These are phyloP conservation scores for Lepidothrix coronata DNA, from an alignment of 2,113 vertebrate genomes.

Conservation along the genomic window DNA sequence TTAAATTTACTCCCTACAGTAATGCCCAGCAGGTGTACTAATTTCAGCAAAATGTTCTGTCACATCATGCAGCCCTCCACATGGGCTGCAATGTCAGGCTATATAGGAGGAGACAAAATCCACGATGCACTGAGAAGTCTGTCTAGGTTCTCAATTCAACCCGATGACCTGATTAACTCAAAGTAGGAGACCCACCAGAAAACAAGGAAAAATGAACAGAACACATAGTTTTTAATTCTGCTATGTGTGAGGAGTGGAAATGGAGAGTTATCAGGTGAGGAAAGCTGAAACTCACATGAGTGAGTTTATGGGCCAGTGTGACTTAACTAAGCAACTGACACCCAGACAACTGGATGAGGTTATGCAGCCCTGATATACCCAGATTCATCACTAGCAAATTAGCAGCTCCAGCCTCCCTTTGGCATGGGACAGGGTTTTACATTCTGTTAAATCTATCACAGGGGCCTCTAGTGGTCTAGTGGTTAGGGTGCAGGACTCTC, in stretches of 20 bases:
- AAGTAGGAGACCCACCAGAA: neutral
- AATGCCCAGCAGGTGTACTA: neutral
- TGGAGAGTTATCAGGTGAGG: neutral
- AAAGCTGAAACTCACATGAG: neutral
- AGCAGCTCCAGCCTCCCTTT: neutral
- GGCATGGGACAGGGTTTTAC: neutral
- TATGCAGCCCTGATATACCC: neutral
- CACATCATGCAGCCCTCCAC: neutral
- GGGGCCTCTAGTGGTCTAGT: too few relatives aligned
- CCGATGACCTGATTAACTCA: neutral
- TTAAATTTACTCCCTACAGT: neutral
- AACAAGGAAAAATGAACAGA: neutral
- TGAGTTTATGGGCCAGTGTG: neutral
- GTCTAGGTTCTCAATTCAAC: neutral
- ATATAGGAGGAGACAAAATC: neutral
- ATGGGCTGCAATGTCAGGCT: neutral
- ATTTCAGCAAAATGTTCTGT: slow-evolving; percentile 6
- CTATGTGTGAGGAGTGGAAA: neutral
- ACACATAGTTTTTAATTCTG: neutral
- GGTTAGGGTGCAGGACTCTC: too few relatives aligned
- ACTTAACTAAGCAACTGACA: neutral
- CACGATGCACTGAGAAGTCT: neutral
- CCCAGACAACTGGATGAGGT: neutral
- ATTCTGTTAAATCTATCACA: neutral
- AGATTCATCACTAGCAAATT: neutral